A percentile compares a stretch with the other conserved stretches of the same genome.
Evolutionary conservation across 2,113 vertebrate species (phyloP).

Genomic region (Bubo blakistoni): DNA sequence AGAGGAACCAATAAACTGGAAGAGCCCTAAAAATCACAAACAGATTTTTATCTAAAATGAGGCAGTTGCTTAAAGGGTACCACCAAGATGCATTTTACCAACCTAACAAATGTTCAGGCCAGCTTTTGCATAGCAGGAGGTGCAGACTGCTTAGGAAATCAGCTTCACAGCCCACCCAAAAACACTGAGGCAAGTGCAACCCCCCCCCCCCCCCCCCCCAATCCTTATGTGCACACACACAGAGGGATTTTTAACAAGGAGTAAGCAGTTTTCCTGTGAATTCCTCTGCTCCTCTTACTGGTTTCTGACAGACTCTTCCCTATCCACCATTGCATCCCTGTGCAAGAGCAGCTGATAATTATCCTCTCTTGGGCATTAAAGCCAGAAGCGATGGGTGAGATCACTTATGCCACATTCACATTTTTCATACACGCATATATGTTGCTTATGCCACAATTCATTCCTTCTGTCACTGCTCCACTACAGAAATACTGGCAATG

Average conservation of each 20-base stretch:
- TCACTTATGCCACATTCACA: not conserved
- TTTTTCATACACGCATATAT: not conserved
- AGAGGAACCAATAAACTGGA: constrained; percentile 8
- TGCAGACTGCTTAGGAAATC: not conserved
- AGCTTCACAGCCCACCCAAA: not conserved
- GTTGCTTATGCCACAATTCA: not conserved
- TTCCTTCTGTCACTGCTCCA: not conserved
- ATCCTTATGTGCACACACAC: not conserved
- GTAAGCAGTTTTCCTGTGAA: not conserved
- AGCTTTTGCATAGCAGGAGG: constrained; percentile 30
- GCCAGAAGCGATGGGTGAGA: not conserved
- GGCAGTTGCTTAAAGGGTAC: not conserved
- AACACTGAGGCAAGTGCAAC: not conserved
- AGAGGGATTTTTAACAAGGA: not conserved
- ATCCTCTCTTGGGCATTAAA: not conserved
- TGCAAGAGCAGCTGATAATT: not conserved
- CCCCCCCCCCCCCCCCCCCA: no score
- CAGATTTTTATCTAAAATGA: constrained; percentile 47
- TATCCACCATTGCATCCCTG: not conserved
- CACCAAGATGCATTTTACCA: not conserved
- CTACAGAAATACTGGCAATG: not conserved
- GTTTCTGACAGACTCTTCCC: not conserved
- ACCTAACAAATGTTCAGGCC: constrained; percentile 23
- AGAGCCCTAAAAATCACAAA: not conserved
- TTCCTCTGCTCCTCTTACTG: not conserved